Evolutionary conservation across 1,140 invertebrate genomes (phyloP), one percentile per base, ranked within the genome.

Genomic region (Bombus huntii): DNA sequence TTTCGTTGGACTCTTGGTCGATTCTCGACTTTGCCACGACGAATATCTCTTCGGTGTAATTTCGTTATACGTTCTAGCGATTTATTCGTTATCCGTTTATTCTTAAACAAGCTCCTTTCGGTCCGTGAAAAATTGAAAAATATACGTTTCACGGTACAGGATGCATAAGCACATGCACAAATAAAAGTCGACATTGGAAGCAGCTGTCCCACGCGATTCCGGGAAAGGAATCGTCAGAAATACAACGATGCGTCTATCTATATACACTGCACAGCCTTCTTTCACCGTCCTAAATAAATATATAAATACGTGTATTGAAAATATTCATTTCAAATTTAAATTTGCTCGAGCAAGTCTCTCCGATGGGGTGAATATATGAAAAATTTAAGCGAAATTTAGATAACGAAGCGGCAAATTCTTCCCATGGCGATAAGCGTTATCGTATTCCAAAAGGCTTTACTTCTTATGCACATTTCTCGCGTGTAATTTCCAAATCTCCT

Each of bases 191-290:
- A 86, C 72, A 82, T 83, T 72, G 73, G 86, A 89, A 87, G 86
- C 90, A 91, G 89, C 88, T 90, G 90, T 90, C 79, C 79, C 77
- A 84, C 74, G 47, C 71, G 83, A 70, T 92, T 92, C 89, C 85
- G 86, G 82, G 89, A 91, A 91, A 86, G 77, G 88, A 86, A 66
- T 84, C 81, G 68, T 72, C 34, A 57, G 59, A 39, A 88, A 76
- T 84, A 89, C 82, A 88, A 85, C 79, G 82, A 83, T 75, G 77
- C 28, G 34, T 57, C 37, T 86, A 59, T 62, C 44, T 66, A 9
- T 31, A 76, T 47, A 85, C 77, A 34, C 34, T 37, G 53, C 34
- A 80, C 57, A 25, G 83, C n/a, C 78, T 80, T 39, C 68, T 80
- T 85, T 85, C n/a, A 85, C 42, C 22, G 31, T 85, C 76, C 83